Percentiles rank a stretch among this genome's conserved stretches.
Conservation (phyloP, 2,888 invertebrate species). For the Nymphalis polychloros region DNA sequence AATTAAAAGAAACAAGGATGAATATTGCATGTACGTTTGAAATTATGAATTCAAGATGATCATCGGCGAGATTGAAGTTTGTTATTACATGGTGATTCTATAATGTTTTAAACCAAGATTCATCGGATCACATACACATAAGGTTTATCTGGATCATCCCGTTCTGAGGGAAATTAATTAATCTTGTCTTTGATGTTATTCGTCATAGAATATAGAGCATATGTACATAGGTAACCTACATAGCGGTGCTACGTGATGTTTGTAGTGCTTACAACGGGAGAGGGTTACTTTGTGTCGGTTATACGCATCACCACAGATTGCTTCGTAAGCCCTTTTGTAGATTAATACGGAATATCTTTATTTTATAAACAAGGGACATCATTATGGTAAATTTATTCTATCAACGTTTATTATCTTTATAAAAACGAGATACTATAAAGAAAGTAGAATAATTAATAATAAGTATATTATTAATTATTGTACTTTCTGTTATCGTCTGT, state of each 20-base stretch:
- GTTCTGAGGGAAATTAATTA: conserved; percentile 9
- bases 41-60: too few relatives aligned
- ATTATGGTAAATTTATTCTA: too few relatives aligned
- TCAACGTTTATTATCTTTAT: too few relatives aligned
- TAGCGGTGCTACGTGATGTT: background rate
- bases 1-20: too few relatives aligned
- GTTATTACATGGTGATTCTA: background rate
- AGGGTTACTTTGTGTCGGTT: background rate
- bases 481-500: too few relatives aligned
- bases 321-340: background rate
- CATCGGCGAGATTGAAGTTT: too few relatives aligned
- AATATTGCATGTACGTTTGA: too few relatives aligned
- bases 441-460: too few relatives aligned
- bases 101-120: background rate
- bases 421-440: too few relatives aligned
- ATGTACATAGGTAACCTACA: conserved; percentile 2
- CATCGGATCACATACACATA: background rate
- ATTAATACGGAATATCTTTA: background rate
- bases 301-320: background rate
- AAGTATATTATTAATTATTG: too few relatives aligned
- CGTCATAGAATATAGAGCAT: background rate
- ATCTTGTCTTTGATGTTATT: conserved; percentile 12
- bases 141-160: background rate
- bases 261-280: background rate
- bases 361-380: too few relatives aligned